A percentile compares a stretch with the other conserved stretches of the same genome.
These are phyloP conservation scores for Ptilonorhynchus violaceus DNA, from an alignment of 2,113 vertebrate genomes.

Conservation along the genomic window DNA sequence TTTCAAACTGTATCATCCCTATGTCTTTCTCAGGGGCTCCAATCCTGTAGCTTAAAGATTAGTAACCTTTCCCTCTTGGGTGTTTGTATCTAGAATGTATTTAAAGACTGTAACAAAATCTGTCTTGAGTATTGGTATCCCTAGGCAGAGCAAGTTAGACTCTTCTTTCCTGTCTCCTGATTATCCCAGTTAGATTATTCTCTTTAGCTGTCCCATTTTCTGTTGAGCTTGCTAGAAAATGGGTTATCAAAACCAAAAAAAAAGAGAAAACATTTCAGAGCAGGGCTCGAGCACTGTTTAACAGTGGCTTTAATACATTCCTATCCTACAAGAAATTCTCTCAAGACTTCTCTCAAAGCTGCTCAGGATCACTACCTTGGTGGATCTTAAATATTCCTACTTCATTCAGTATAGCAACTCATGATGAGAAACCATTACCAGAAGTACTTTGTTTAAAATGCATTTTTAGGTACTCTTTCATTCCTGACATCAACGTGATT, in stretches of 20 bases:
- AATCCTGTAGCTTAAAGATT: not conserved
- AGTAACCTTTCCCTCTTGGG: not conserved
- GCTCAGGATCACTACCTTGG: not conserved
- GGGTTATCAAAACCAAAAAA: not conserved
- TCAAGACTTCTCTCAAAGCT: not conserved
- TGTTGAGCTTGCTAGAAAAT: not conserved
- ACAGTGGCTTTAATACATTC: not conserved
- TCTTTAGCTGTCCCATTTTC: not conserved
- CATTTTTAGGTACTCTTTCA: not conserved
- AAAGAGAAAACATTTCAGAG: not conserved
- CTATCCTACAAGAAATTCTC: not conserved
- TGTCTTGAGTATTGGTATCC: not conserved
- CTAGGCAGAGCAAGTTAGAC: not conserved
- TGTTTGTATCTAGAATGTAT: not conserved
- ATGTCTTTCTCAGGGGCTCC: not conserved
- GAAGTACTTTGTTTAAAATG: not conserved
- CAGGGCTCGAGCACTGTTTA: not conserved
- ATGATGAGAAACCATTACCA: not conserved
- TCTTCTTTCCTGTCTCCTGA: not conserved
- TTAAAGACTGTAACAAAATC: not conserved
- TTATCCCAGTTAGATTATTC: not conserved
- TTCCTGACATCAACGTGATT: not conserved
- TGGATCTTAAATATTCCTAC: not conserved
- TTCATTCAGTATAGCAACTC: not conserved
- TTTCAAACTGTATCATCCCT: not conserved